phyloP scores from a whole-genome alignment of 2,888 invertebrate genomes.

The Tipula lateralis region DNA sequence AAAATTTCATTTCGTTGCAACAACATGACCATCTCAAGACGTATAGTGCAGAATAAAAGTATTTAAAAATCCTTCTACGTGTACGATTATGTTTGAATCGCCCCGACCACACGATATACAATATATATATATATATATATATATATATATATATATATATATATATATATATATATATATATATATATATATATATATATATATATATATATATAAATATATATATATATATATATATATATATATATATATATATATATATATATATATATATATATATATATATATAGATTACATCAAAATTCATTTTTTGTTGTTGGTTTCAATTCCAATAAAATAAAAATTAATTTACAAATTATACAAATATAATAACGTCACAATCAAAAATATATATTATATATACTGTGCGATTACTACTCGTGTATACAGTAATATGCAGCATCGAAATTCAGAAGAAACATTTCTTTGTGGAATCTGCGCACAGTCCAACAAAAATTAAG shows the following conservation, averaged over 20 bases:
- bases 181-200: too few species aligned
- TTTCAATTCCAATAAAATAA: constrained; percentile 2
- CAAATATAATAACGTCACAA: background rate
- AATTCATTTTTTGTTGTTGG: too few species aligned
- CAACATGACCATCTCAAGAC: background rate
- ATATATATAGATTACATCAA: too few species aligned
- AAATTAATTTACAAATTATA: background rate
- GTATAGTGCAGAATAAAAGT: background rate
- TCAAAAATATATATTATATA: background rate
- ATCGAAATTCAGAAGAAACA: background rate
- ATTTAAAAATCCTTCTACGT: background rate
- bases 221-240: too few species aligned
- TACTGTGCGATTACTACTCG: background rate
- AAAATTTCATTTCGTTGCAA: too few species aligned
- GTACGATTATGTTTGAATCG: background rate
- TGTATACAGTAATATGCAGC: too few species aligned
- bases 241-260: too few species aligned
- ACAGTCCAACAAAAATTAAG: background rate
- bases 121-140: too few species aligned
- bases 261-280: too few species aligned
- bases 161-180: too few species aligned
- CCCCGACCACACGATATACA: background rate
- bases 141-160: too few species aligned
- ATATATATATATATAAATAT: too few species aligned
- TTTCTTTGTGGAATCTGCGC: background rate